A percentile compares a stretch with the other conserved stretches of the same genome.
phyloP scores from a whole-genome alignment of 2,888 invertebrate species.

The Papilio gigon region DNA sequence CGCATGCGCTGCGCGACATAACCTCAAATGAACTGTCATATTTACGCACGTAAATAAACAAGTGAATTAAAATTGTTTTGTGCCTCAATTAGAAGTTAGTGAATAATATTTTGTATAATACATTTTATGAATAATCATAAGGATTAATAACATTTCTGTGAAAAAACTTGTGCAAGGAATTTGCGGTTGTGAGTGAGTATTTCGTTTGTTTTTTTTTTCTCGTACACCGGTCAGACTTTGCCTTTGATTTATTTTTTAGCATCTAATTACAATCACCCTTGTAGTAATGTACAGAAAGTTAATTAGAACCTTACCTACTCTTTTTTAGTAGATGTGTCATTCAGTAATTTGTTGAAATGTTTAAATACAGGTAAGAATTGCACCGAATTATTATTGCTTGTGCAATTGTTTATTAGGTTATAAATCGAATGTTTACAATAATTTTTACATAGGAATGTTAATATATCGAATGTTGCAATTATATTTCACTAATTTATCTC shows the following conservation, averaged over 20 bases:
- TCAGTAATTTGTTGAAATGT: background rate
- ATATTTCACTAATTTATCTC: too few species aligned
- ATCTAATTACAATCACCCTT: slow-evolving; percentile 44
- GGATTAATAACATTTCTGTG: slow-evolving; percentile 48
- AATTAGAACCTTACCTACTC: background rate
- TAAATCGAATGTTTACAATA: background rate
- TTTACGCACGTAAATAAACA: slow-evolving; percentile 75
- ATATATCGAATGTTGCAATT: background rate
- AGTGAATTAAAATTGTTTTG: slow-evolving; percentile 59
- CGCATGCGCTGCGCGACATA: slow-evolving; percentile 66
- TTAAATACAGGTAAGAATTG: background rate
- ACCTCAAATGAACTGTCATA: slow-evolving; percentile 60
- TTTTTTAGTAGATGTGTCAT: background rate
- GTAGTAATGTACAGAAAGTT: slow-evolving; percentile 44
- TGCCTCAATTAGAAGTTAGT: slow-evolving; percentile 57
- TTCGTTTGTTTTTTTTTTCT: slow-evolving; percentile 65
- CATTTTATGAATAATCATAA: slow-evolving; percentile 41
- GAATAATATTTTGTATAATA: slow-evolving; percentile 45
- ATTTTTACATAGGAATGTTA: background rate
- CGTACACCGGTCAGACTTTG: slow-evolving; percentile 61
- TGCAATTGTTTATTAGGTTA: slow-evolving; percentile 19
- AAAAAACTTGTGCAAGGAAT: slow-evolving; percentile 66
- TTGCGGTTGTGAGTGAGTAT: slow-evolving; percentile 73
- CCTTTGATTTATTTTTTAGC: slow-evolving; percentile 65
- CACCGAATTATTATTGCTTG: background rate